phyloP scores from a whole-genome alignment of 2,797 vertebrate species.

The Rhincodon typus region DNA sequence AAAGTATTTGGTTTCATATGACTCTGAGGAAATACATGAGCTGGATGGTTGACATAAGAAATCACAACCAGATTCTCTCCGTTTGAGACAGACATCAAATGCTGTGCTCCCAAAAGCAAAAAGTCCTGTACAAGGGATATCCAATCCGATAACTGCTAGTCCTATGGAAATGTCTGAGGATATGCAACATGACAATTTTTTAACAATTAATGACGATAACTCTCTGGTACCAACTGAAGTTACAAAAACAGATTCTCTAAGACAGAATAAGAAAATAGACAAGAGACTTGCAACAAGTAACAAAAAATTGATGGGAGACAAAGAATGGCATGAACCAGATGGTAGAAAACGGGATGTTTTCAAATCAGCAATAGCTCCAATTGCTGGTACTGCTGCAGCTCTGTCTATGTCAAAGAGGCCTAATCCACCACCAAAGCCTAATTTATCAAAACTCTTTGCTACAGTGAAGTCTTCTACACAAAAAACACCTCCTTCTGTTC shows the following conservation, averaged over 20 bases:
- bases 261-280: slow-evolving; percentile 32
- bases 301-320: slow-evolving; percentile 35
- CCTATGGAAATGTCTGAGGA: slow-evolving; percentile 41
- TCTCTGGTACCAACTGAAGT: slow-evolving; percentile 38
- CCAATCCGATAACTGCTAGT: slow-evolving; percentile 39
- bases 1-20: slow-evolving; percentile 48
- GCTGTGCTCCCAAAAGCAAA: neutral
- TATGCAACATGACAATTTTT: neutral
- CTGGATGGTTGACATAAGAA: slow-evolving; percentile 46
- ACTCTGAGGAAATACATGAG: slow-evolving; percentile 50
- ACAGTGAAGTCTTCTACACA: neutral
- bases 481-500: no score
- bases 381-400: slow-evolving; percentile 52
- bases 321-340: neutral
- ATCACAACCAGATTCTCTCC: slow-evolving; percentile 47
- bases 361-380: slow-evolving; percentile 51
- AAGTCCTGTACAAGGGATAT: neutral
- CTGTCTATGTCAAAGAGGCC: slow-evolving; percentile 45
- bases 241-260: slow-evolving; percentile 42
- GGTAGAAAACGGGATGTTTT: slow-evolving; percentile 31
- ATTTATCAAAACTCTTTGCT: slow-evolving; percentile 41
- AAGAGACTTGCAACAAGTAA: slow-evolving; percentile 38
- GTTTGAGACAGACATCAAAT: neutral
- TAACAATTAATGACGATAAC: slow-evolving; percentile 10
- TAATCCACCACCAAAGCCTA: slow-evolving; percentile 40